Evolutionary conservation across 2,797 vertebrate genomes (phyloP).

Genomic region (Spatula clypeata): DNA sequence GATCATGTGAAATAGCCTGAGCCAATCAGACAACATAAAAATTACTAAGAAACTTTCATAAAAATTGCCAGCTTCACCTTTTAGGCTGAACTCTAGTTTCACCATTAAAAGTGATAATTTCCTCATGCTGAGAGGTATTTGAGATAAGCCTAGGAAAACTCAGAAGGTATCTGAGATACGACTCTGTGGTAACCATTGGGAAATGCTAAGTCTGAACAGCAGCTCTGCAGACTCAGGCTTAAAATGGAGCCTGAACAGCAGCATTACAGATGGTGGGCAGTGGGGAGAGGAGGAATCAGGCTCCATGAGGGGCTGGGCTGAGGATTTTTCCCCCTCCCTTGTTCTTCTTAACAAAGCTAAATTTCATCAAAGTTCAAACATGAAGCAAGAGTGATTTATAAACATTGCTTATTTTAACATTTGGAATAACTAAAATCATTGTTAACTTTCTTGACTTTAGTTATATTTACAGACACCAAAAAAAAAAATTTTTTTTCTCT

Average conservation of each 20-base stretch:
- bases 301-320: fast-evolving
- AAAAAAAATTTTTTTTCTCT: too few species aligned
- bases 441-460: background rate
- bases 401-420: background rate
- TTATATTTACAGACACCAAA: background rate
- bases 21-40: background rate
- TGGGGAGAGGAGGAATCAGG: background rate
- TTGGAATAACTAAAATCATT: background rate
- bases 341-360: background rate
- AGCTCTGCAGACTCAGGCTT: background rate
- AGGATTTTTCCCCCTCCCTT: background rate
- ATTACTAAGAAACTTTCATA: background rate
- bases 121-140: background rate
- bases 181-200: background rate
- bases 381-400: background rate
- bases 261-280: background rate
- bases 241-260: background rate
- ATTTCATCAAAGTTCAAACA: background rate
- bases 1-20: background rate
- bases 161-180: background rate
- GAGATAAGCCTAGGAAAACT: constrained; percentile 1
- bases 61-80: background rate
- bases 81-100: constrained; percentile 3
- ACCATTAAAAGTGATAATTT: constrained; percentile 17
- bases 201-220: background rate